A percentile compares a stretch with the other conserved stretches of the same genome.
Conservation (phyloP, 2,113 vertebrate species). For the Coptodon rendalli region DNA sequence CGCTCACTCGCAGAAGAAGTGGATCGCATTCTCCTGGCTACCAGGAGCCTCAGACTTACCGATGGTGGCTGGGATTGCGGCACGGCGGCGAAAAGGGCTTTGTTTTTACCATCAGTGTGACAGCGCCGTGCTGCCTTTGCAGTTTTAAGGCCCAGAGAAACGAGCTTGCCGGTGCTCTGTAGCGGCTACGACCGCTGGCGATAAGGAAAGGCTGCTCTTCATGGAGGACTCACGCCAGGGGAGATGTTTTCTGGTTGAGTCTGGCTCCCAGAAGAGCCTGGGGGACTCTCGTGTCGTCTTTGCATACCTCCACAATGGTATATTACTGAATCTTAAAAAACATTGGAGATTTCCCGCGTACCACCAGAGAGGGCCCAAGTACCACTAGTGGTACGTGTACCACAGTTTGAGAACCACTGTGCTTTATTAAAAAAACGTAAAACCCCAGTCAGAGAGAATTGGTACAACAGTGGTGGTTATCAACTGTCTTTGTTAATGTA, state of each 20-base stretch:
- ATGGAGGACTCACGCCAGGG: neutral
- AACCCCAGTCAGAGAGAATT: neutral
- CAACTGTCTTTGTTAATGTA: neutral
- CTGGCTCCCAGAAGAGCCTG: neutral
- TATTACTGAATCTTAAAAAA: neutral
- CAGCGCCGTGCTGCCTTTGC: neutral
- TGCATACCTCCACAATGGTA: neutral
- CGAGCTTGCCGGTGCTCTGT: neutral
- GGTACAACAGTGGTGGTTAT: neutral
- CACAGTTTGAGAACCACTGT: neutral
- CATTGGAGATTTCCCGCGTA: neutral
- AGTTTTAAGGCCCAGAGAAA: neutral
- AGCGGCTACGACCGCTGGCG: neutral
- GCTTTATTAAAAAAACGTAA: neutral
- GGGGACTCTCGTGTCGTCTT: neutral
- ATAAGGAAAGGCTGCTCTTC: neutral
- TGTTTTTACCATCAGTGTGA: neutral
- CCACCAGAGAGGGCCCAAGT: neutral
- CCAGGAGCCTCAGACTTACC: neutral
- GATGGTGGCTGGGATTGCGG: neutral
- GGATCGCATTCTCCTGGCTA: neutral
- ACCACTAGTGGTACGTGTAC: neutral
- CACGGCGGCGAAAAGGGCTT: neutral
- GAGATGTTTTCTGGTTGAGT: neutral
- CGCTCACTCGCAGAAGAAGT: neutral